Conservation (phyloP, 2,797 vertebrate genomes). For the Sebastes umbrosus region DNA sequence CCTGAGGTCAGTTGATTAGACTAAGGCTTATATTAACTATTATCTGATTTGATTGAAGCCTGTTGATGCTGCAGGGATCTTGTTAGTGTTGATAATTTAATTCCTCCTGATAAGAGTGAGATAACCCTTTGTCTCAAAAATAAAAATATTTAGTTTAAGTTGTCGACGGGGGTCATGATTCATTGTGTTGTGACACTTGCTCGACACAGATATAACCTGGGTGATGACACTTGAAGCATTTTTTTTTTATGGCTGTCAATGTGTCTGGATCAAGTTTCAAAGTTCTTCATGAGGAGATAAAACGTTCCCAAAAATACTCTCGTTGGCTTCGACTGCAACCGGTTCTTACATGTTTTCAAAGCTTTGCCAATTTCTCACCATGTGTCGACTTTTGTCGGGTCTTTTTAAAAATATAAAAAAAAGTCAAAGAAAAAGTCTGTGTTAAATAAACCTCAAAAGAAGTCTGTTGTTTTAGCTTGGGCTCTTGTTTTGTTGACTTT, state of each 20-base stretch:
- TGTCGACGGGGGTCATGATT: not conserved
- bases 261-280: not conserved
- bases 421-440: not conserved
- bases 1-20: conserved; percentile 26
- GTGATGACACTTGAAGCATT: not conserved
- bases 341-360: conserved; percentile 10
- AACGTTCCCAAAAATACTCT: conserved; percentile 3
- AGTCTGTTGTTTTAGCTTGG: not conserved
- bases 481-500: not conserved
- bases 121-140: not conserved
- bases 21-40: conserved; percentile 7
- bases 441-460: not conserved
- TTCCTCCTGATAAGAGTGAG: conserved; percentile 14
- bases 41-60: conserved; percentile 26
- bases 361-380: not conserved
- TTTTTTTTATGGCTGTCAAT: not conserved
- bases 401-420: not conserved
- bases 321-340: not conserved
- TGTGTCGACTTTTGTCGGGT: not conserved
- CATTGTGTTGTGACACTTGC: not conserved
- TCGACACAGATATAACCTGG: not conserved
- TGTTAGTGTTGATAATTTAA: conserved; percentile 17
- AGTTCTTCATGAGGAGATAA: conserved; percentile 21
- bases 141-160: not conserved
- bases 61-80: conserved; percentile 22